Evolutionary conservation across 2,113 vertebrate genomes (phyloP).

Genomic region (Sturnus vulgaris): DNA sequence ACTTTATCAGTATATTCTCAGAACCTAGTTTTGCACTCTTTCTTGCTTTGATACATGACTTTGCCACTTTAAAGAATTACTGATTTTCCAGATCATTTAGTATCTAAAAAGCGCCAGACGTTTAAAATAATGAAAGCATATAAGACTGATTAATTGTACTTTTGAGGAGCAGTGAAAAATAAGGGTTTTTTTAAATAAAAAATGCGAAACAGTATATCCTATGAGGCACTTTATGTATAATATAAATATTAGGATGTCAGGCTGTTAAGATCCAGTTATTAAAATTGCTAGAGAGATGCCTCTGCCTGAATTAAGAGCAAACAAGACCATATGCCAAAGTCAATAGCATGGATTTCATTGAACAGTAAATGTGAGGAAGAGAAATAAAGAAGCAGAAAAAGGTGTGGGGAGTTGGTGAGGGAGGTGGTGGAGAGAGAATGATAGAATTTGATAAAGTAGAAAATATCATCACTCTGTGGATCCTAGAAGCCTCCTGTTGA

Average conservation of each 20-base stretch:
- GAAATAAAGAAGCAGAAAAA: not conserved
- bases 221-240: not conserved
- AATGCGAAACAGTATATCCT: not conserved
- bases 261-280: not conserved
- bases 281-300: not conserved
- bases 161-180: not conserved
- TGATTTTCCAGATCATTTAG: not conserved
- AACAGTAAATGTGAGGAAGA: not conserved
- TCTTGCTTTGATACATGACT: not conserved
- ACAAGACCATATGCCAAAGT: not conserved
- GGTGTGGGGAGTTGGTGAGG: accelerated
- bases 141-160: not conserved
- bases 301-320: not conserved
- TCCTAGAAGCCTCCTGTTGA: accelerated
- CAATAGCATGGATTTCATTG: not conserved
- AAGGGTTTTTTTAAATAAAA: not conserved
- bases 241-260: not conserved
- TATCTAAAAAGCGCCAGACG: not conserved
- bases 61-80: not conserved
- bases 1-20: not conserved
- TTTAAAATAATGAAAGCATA: not conserved
- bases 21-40: not conserved
- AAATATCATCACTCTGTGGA: not conserved
- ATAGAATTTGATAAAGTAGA: not conserved
- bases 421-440: not conserved